Base-by-base conservation (phyloP, 1,140 invertebrate species). In the Listronotus bonariensis region DNA sequence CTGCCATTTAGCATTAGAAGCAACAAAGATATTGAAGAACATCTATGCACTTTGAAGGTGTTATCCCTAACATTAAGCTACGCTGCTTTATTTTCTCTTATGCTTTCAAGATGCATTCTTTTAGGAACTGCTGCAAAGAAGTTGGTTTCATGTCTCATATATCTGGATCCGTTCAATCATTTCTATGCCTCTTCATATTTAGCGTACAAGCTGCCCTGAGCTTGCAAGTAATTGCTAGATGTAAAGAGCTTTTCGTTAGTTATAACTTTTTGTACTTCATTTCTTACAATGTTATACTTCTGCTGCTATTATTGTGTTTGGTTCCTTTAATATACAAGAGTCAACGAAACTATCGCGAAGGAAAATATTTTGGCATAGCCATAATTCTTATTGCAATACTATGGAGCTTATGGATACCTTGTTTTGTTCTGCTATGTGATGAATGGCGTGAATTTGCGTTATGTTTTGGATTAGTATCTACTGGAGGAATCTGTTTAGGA, bases 311-410 rank as follows among this genome's bases (percentile, higher is more conserved):
- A 48, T 71, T 84, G 10, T 74, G 82, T 17, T 72, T 86, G 38
- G 79, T 81, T 32, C 82, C 86, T 0, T 79, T 83, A 31, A 82
- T 86, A 14, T 79, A 81, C 40, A 81, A 82, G 11, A 85, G 84
- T 6, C 83, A 83, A 52, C 79, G 86, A n/a, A 88, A 88, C 67
- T 86, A 87, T 71, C 80, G 81, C 3, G 86, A 88, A 73, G 85
- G 86, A 1, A 77, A 80, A 48, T 78, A 84, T 32, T 80, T 84
- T 60, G 77, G 80, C 0, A 71, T 82, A 0, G 79, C 78, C 7
- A 78, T 78, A 36, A 75, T 83, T 51, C 53, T 84, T 0, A 77
- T 80, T 14, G 74, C 78, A 20, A 72, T 77, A 42, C 72, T 75
- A 5, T 87, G 85, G 85, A 69, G 80, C 3, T 72, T 78, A 4